phyloP scores from a whole-genome alignment of 2,113 vertebrate genomes.

The Daphoenositta chrysoptera region DNA sequence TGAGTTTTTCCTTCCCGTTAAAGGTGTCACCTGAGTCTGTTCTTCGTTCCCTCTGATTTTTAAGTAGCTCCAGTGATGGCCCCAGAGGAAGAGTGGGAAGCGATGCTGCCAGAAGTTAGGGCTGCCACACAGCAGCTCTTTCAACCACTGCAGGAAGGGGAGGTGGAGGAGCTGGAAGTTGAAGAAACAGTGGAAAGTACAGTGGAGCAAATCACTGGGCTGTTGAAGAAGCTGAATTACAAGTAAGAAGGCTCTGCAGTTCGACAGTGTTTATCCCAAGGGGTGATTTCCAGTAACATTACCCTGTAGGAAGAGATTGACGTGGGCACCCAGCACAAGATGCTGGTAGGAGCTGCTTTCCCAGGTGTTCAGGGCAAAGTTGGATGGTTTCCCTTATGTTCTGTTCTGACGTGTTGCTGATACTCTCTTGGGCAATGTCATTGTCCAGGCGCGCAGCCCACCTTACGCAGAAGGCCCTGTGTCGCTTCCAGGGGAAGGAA shows the following conservation, averaged over 20 bases:
- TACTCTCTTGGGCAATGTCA: neutral
- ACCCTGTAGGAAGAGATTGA: neutral
- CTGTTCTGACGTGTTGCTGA: neutral
- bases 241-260: conserved; percentile 70
- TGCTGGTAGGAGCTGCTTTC: neutral
- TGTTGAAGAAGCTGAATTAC: conserved; percentile 87
- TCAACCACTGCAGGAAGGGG: conserved; percentile 49
- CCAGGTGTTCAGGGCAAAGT: neutral
- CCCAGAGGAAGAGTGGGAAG: conserved; percentile 89
- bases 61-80: conserved; percentile 69
- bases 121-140: conserved; percentile 74
- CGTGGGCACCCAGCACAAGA: fast-evolving
- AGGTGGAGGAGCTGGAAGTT: conserved; percentile 35
- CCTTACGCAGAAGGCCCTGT: conserved; percentile 74
- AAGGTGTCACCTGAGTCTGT: neutral
- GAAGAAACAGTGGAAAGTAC: conserved; percentile 69
- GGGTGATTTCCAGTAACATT: neutral
- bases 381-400: neutral
- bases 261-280: neutral
- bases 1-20: neutral
- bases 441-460: conserved; percentile 79
- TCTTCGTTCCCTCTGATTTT: neutral
- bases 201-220: conserved; percentile 72
- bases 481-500: conserved; percentile 71
- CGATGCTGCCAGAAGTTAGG: conserved; percentile 90